Percentiles rank a stretch among this genome's conserved stretches.
Evolutionary conservation across 2,797 vertebrate species (phyloP).

Genomic region (Rousettus madagascariensis): DNA sequence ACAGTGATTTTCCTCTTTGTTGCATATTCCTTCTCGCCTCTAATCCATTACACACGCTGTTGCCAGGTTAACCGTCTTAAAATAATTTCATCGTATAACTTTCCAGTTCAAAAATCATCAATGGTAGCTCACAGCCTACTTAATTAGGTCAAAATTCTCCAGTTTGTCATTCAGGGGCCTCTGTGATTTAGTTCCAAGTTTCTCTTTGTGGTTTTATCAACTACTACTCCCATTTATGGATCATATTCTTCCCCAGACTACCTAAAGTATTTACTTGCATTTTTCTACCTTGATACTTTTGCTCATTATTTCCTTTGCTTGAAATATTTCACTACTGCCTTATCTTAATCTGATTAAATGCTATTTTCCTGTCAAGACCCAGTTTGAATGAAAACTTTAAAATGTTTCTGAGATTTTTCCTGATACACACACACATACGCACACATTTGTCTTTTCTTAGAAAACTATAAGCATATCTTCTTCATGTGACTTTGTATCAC

Average conservation of each 20-base stretch:
- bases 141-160: background rate
- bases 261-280: background rate
- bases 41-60: background rate
- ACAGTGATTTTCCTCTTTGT: background rate
- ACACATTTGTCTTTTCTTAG: too few species aligned
- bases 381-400: constrained; percentile 10
- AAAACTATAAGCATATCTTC: background rate
- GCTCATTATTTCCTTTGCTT: background rate
- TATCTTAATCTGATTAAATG: background rate
- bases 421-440: background rate
- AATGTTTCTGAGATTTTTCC: background rate
- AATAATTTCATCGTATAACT: background rate
- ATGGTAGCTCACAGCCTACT: background rate
- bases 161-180: background rate
- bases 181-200: background rate
- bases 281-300: constrained; percentile 7
- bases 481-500: background rate
- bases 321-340: background rate
- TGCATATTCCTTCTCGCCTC: background rate
- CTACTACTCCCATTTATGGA: background rate
- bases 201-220: background rate
- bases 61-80: background rate
- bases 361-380: background rate
- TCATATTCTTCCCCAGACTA: background rate
- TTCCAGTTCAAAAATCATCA: constrained; percentile 5